A percentile compares a stretch with the other conserved stretches of the same genome.
These are phyloP conservation scores for Ageneiosus marmoratus DNA, from an alignment of 2,113 vertebrate genomes.

Conservation along the genomic window DNA sequence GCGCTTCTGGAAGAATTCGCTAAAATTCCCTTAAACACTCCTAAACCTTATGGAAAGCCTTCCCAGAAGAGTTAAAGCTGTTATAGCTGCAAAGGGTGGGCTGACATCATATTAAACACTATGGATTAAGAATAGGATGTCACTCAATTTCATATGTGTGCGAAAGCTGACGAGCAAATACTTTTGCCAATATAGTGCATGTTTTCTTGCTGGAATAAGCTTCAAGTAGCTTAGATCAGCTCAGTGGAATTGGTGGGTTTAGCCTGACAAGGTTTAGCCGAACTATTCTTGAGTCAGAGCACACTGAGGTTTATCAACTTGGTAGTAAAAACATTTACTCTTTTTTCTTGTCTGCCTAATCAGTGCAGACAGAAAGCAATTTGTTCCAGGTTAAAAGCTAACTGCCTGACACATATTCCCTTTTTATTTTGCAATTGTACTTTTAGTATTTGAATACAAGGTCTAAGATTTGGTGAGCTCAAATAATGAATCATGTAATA, in stretches of 20 bases:
- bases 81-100: no score
- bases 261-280: slow-evolving; percentile 59
- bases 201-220: slow-evolving; percentile 45
- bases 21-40: no score
- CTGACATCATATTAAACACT: no score
- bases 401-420: slow-evolving; percentile 61
- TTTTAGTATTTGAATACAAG: slow-evolving; percentile 42
- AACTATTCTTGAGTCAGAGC: slow-evolving; percentile 33
- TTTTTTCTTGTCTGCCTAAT: slow-evolving; percentile 55
- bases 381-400: slow-evolving; percentile 69
- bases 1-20: no score
- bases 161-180: no score
- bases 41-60: no score
- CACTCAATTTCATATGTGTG: no score
- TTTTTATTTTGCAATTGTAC: slow-evolving; percentile 58
- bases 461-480: slow-evolving; percentile 12
- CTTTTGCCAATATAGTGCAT: no score
- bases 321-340: slow-evolving; percentile 8
- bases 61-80: no score
- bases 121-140: no score
- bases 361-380: slow-evolving; percentile 66
- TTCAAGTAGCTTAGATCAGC: slow-evolving; percentile 54
- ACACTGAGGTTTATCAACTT: not conserved
- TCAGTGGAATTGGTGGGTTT: slow-evolving; percentile 58
- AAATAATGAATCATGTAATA: slow-evolving; percentile 31